Evolutionary conservation across 2,888 invertebrate genomes (phyloP), one percentile per base, ranked within the genome.

Genomic region (Leptura quadrifasciata): DNA sequence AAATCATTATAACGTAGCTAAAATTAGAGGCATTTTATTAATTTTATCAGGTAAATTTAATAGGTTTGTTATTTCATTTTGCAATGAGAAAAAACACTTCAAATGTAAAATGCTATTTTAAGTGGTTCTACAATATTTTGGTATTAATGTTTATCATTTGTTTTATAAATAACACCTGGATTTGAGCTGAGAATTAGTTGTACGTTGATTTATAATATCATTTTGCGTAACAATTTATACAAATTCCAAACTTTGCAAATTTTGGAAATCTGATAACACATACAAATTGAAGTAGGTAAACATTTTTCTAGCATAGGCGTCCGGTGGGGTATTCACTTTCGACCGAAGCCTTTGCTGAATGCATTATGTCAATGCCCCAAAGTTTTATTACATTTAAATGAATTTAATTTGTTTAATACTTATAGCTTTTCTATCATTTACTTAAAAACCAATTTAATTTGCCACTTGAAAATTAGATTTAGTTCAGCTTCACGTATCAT

Each of bases 21-120:
- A 60, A 60, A 60, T 60, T 60, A 31, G n/a, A 60, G 21, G 60
- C n/a, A 8, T 60, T 60, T 60, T 60, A 60, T 60, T 27, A 27
- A 27, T 60, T 60, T 27, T 27, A 60, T 57, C 20, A 57, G 20
- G 21, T 17, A 27, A 27, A 27, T 17, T 60, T 17, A 17, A 27
- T 60, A 60, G 24, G 8, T n/a, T 47, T 47, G 47, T 47, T 47
- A 47, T 47, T 47, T n/a, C 15, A 5, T n/a, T 31, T 60, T 60
- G n/a, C 60, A 27, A n/a, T 60, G n/a, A 27, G n/a, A 57, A 27
- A 60, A 60, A 27, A 27, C 24, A 21, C 60, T 21, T 60, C 15
- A 60, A 5, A 60, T 17, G 27, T 21, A 60, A 60, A 60, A 60
- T 31, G 12, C 3, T 60, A 27, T 57, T 57, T 57, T 57, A 21